Conservation (phyloP, 30 jellyfish, hydroid and myxozoan species). For the Aurelia sp. region DNA sequence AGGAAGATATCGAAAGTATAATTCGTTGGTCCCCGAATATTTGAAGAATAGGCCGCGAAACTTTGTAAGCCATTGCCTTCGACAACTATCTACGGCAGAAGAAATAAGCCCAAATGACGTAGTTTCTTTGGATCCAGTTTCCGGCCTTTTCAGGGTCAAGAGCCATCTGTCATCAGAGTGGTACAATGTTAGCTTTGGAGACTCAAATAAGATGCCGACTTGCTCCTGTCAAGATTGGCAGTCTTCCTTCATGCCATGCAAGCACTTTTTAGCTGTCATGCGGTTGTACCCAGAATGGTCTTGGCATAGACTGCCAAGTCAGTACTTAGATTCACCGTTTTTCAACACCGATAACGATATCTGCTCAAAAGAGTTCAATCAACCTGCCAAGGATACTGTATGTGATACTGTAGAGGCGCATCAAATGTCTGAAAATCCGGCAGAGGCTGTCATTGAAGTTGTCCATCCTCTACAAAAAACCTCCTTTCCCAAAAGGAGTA, state of each 20-base stretch:
- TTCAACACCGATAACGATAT: neutral
- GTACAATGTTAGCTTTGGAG: slow-evolving; percentile 26
- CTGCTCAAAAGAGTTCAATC: neutral
- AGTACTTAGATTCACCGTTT: neutral
- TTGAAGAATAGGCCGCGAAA: slow-evolving; percentile 20
- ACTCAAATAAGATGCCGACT: neutral
- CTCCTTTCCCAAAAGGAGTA: slow-evolving; percentile 1
- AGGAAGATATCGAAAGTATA: slow-evolving; percentile 18
- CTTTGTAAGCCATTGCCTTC: slow-evolving; percentile 12
- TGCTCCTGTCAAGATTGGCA: slow-evolving; percentile 37
- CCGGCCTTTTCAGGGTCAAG: slow-evolving; percentile 10
- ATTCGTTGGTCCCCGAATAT: slow-evolving; percentile 8
- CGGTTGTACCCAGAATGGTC: neutral
- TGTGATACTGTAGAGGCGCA: neutral
- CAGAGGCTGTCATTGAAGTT: neutral
- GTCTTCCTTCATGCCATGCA: slow-evolving; percentile 5
- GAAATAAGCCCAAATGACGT: neutral
- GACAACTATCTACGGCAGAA: neutral
- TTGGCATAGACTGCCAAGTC: neutral
- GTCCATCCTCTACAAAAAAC: slow-evolving; percentile 3
- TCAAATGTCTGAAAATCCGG: neutral
- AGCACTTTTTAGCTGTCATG: too few relatives aligned
- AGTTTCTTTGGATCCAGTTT: slow-evolving; percentile 9
- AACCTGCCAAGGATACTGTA: neutral
- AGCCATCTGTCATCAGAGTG: slow-evolving; percentile 14